phyloP scores from a whole-genome alignment of 2,797 vertebrate species.

The Enteromius treurensis region DNA sequence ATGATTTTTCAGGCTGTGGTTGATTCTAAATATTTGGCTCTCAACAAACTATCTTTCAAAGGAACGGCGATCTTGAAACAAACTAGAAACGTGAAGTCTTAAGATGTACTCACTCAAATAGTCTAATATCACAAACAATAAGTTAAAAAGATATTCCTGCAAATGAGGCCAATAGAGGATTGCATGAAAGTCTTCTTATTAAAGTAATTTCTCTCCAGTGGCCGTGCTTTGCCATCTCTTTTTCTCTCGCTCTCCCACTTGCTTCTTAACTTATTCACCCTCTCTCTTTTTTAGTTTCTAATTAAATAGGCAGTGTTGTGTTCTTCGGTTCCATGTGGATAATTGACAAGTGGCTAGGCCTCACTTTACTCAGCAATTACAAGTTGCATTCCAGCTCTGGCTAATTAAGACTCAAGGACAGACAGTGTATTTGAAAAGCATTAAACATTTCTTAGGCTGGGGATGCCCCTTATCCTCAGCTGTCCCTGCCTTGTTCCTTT shows the following conservation, averaged over 20 bases:
- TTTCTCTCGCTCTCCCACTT: not conserved
- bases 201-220: constrained; percentile 48
- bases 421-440: constrained; percentile 59
- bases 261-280: constrained; percentile 23
- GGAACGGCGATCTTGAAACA: not conserved
- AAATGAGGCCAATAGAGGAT: constrained; percentile 55
- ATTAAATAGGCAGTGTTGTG: constrained; percentile 71
- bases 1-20: not conserved
- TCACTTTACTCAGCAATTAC: constrained; percentile 72
- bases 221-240: constrained; percentile 24
- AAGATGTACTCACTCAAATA: constrained; percentile 8
- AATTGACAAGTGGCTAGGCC: constrained; percentile 66
- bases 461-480: constrained; percentile 56
- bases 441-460: constrained; percentile 59
- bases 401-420: constrained; percentile 78
- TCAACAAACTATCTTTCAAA: constrained; percentile 1
- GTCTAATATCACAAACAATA: constrained; percentile 42
- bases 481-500: constrained; percentile 44
- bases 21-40: not conserved
- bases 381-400: constrained; percentile 65
- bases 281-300: constrained; percentile 65
- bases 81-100: constrained; percentile 4
- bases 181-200: constrained; percentile 56
- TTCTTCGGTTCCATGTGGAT: constrained; percentile 70
- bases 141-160: constrained; percentile 44